Base-by-base conservation (phyloP, 23 tunicate genomes). In the Diplosoma virens region DNA sequence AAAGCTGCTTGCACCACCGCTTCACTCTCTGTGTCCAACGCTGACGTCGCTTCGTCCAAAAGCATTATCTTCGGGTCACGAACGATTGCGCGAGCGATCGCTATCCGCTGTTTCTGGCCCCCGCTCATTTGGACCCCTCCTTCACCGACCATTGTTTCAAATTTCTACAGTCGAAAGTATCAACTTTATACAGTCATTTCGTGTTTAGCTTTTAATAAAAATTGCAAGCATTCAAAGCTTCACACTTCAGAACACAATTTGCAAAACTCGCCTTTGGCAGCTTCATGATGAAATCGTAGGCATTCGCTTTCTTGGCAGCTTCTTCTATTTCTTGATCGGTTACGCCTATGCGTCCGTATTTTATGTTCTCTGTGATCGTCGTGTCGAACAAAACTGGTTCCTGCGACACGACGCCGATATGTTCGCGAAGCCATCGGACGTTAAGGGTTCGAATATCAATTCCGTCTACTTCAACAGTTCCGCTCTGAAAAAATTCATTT, bases 51-150 rank as follows among this genome's bases (percentile, higher is more conserved):
- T 76, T 94, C 99, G 48, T 94, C 99, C 31, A 94, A 55, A 70
- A 94, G 53, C 87, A 94, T 75, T 27, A 94, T 84, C 71, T 87
- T 87, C 14, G 99, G 99, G 71, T 94, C 81, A 16, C 99, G 84
- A 0, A 94, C 95, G 29, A 94, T 87, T 2, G 99, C 99, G 11
- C 99, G 87, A 58, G 99, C 99, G 41, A 94, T 94, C 6, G 99
- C 99, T 30, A 94, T 94, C 32, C 99, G 58, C 48, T 94, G 99
- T 54, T 94, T 94, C 70, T 94, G 99, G 27, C 99, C 99, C 17
- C 99, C 99, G 37, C 90, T 82, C 90, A 94, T 87, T 58, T 87
- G 94, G 6, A 95, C 99, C 1, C 99, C 99, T 3, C 99, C 99
- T 69, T 94, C 99, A 34, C 99, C 99, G 16, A 94, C 99, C 80